Base-by-base conservation (phyloP, 2,888 invertebrate genomes). In the Rhimphoctona megacephalus region DNA sequence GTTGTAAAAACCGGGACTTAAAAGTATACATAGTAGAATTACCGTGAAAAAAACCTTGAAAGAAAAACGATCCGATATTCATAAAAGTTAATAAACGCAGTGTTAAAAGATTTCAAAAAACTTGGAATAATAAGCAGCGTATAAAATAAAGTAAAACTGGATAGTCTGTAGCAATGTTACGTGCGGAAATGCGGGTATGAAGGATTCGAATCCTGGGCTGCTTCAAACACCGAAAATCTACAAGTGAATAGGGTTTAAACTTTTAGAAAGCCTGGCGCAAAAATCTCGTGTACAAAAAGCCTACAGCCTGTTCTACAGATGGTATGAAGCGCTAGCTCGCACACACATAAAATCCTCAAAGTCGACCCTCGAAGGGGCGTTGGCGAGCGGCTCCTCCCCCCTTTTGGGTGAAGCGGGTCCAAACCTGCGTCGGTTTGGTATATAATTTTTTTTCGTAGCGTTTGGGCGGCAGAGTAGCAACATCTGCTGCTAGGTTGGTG, bases 361-460 rank as follows among this genome's bases (percentile, higher is more conserved):
- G 81, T 81, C 83, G 83, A 86, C 86, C 81, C 83, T 81, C 83
- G 86, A 88, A 90, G 90, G 89, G 91, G 89, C 90, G 90, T 88
- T 88, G 87, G 88, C 89, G 85, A 84, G 70, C 89, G 88, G 89
- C 90, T 90, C 90, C 90, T 90, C 90, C 90, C 90, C 89, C 87
- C 89, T 83, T 82, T 81, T 25, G 39, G 54, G 33, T 43, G 17
- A 81, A 79, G 73, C 57, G 54, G 52, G 46, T 30, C 49, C 30
- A 46, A 78, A 25, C 25, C 57, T 36, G 70, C 82, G 78, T 52
- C 52, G 79, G 81, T 80, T 70, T 54, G 73, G 61, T 46, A 64
- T 76, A 76, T 83, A 76, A 43, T 43, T 43, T 85, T 83, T 78
- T 39, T 81, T n/a, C 25, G 30, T 64, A 46, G 33, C 17, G 77